Base-by-base conservation (phyloP, 1,140 invertebrate species). In the Ptiloglossa arizonensis region DNA sequence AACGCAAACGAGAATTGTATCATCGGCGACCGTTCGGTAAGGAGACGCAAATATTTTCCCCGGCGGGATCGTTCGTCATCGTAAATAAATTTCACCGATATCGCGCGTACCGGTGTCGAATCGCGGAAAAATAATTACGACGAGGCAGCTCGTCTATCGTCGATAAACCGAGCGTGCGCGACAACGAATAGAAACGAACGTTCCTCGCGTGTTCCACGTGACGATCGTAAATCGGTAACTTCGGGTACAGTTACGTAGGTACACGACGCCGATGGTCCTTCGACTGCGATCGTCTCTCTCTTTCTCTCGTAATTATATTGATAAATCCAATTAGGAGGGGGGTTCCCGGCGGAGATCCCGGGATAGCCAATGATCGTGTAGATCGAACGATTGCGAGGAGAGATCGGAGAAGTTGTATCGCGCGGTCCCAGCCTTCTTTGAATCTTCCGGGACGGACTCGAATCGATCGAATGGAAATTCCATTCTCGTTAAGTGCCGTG, bases 401-500 rank as follows among this genome's bases (percentile, higher is more conserved):
- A 57, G 27, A 32, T n/a, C 4, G 24, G 19, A 9, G 19, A n/a
- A 50, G 13, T 22, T 22, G n/a, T 3, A 50, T 50, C 22, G 48
- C 38, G 24, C 46, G n/a, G 24, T 46, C 41, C 48, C 48, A 6
- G 38, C 35, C n/a, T 60, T 50, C 52, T 63, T 52, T 52, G 46
- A 48, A 62, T 52, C 48, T 69, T 24, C 19, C 15, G 6, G 38
- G 22, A 78, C 29, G 48, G 29, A 29, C 15, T 50, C 5, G 27
- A 44, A 68, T 68, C 62, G 56, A 81, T 79, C 79, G 48, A 66
- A 73, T 62, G 38, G 50, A 82, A 80, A 80, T 69, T 82, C 54
- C 67, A 54, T 73, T 85, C 60, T 82, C 66, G 64, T 86, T 79
- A 82, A 76, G 46, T 69, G 70, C 17, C 24, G 50, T 46, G 59